phyloP scores from a whole-genome alignment of 2,888 invertebrate species.

The Aplocera efformata region DNA sequence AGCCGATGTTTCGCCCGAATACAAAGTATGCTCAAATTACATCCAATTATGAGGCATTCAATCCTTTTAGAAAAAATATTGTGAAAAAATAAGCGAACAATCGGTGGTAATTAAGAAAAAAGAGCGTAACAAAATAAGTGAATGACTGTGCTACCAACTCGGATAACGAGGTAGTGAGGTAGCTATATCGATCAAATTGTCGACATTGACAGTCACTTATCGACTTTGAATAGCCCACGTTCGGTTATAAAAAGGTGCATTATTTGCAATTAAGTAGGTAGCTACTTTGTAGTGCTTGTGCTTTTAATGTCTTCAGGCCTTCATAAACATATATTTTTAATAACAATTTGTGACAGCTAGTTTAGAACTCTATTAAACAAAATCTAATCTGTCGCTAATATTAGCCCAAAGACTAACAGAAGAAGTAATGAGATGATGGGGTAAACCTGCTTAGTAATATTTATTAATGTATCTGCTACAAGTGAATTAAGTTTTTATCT shows the following conservation, averaged over 20 bases:
- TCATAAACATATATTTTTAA: too few relatives aligned
- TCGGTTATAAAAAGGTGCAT: neutral
- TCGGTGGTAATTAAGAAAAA: conserved; percentile 72
- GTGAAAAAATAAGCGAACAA: conserved; percentile 68
- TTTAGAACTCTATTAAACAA: too few relatives aligned
- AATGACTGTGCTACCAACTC: conserved; percentile 59
- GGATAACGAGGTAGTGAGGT: conserved; percentile 59
- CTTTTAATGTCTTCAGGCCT: too few relatives aligned
- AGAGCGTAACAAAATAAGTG: conserved; percentile 64
- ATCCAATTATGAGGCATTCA: conserved; percentile 79
- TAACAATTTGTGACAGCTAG: too few relatives aligned
- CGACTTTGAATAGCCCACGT: neutral
- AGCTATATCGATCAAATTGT: conserved; percentile 29
- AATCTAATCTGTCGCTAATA: too few relatives aligned
- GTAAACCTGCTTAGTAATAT: too few relatives aligned
- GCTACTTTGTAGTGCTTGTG: neutral
- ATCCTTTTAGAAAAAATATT: conserved; percentile 67
- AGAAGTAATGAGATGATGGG: too few relatives aligned
- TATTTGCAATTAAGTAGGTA: neutral
- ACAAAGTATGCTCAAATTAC: conserved; percentile 77
- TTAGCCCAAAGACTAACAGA: too few relatives aligned
- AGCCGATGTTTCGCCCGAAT: conserved; percentile 59
- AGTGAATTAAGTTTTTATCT: too few relatives aligned
- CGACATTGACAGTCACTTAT: conserved; percentile 13
- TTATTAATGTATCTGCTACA: too few relatives aligned